phyloP scores from a whole-genome alignment of 2,888 invertebrate genomes.

The Plebejus anna region DNA sequence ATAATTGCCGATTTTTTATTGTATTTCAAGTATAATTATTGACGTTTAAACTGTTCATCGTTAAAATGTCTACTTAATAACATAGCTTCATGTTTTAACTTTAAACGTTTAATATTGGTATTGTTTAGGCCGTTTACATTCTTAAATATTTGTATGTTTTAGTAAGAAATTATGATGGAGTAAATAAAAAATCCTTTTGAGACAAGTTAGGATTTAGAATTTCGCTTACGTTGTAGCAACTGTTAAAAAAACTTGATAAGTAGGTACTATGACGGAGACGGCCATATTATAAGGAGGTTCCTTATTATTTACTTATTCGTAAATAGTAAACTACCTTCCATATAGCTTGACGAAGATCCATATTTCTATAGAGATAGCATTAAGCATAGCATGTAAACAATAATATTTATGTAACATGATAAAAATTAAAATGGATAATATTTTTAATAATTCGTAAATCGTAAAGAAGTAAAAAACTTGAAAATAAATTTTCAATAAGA shows the following conservation, averaged over 20 bases:
- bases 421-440: neutral
- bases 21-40: neutral
- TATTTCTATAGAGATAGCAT: too few species aligned
- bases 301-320: too few species aligned
- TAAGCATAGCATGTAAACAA: too few species aligned
- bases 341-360: too few species aligned
- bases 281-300: too few species aligned
- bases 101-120: neutral
- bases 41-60: neutral
- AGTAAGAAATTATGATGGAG: neutral
- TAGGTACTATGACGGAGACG: too few species aligned
- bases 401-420: too few species aligned
- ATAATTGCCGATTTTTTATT: slow-evolving; percentile 10
- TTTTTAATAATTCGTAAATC: neutral
- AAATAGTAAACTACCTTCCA: neutral
- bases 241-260: too few species aligned
- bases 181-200: neutral
- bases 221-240: too few species aligned
- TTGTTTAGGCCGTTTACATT: neutral
- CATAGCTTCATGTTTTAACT: neutral
- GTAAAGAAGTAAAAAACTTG: neutral
- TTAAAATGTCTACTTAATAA: neutral
- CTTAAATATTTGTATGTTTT: neutral
- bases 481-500: neutral
- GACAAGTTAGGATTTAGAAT: neutral